phyloP scores from a whole-genome alignment of 2,888 invertebrate species.

The Leptogaster cylindrica region DNA sequence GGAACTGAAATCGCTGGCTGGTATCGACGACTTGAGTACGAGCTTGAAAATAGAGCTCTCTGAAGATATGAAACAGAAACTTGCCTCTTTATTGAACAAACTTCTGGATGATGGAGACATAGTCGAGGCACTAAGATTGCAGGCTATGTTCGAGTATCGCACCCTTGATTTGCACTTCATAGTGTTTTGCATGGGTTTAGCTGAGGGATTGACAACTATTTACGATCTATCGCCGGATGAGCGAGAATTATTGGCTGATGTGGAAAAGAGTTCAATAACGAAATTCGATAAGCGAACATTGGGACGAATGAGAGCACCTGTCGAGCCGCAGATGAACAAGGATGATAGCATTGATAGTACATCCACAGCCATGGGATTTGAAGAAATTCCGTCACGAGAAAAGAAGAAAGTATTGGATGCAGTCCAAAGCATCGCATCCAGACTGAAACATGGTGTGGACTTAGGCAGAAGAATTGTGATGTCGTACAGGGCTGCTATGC shows the following conservation, averaged over 20 bases:
- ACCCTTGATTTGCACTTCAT: constrained; percentile 66
- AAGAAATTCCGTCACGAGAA: constrained; percentile 59
- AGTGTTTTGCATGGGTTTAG: constrained; percentile 67
- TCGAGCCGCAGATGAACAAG: constrained; percentile 45
- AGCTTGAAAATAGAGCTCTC: constrained; percentile 53
- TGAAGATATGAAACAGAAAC: constrained; percentile 54
- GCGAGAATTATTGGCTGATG: constrained; percentile 64
- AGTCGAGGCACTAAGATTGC: constrained; percentile 66
- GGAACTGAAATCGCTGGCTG: constrained; percentile 60
- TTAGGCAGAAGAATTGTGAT: constrained; percentile 66
- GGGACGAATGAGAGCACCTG: constrained; percentile 21
- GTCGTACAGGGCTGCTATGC: constrained; percentile 66
- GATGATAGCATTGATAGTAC: constrained; percentile 55
- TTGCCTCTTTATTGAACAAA: constrained; percentile 62
- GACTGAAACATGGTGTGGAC: constrained; percentile 64
- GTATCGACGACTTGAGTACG: constrained; percentile 58
- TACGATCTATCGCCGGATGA: constrained; percentile 70
- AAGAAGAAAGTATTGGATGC: constrained; percentile 59
- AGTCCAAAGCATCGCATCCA: constrained; percentile 64
- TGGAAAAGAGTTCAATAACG: constrained; percentile 58
- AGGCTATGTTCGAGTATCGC: constrained; percentile 61
- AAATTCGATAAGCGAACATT: constrained; percentile 60
- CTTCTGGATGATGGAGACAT: constrained; percentile 66
- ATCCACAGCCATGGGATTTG: constrained; percentile 56
- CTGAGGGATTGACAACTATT: constrained; percentile 67